Base-by-base conservation (phyloP, 2,797 vertebrate genomes). In the Tenualosa ilisha region DNA sequence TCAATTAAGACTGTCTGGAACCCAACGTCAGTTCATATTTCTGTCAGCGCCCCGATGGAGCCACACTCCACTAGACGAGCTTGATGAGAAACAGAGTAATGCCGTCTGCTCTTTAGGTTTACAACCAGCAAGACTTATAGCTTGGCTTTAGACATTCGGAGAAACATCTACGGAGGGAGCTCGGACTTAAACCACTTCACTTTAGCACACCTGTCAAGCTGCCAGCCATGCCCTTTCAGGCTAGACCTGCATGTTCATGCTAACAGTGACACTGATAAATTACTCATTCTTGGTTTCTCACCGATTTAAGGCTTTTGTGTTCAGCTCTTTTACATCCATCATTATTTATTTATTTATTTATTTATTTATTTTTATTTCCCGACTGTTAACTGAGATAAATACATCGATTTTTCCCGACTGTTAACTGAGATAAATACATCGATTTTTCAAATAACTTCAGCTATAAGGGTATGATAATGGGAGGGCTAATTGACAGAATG, bases 101-200 rank as follows among this genome's bases (percentile, higher is more conserved):
- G 63, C 24, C 12, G 63, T 65, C 61, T 65, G 61, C n/a, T 26
- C 61, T 65, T 65, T n/a, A 65, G 61, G 61, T 65, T 65, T 65
- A 65, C 63, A 65, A 31, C 26, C 11, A 13, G 63, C 24, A n/a
- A 65, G 63, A 31, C 63, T 24, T 65, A 65, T 22, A 65, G 61
- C 22, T 8, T 26, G 24, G 61, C 61, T 26, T 22, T 22, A n/a
- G 56, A 22, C 56, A 59, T 59, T 22, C 6, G 6, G 56, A 59
- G 56, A 3, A 6, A 22, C 56, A n/a, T 59, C 20, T 22, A 59
- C 20, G 22, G 56, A 59, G 56, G 20, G 20, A 59, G 6, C 56
- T 59, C 56, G 2, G 56, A n/a, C 56, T 59, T 59, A 4, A 59
- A 56, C 54, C 17, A 6, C 11, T 54, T 54, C 51, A 54, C 51